Conservation (phyloP, 2,113 vertebrate species). For the Xenopus tropicalis region DNA sequence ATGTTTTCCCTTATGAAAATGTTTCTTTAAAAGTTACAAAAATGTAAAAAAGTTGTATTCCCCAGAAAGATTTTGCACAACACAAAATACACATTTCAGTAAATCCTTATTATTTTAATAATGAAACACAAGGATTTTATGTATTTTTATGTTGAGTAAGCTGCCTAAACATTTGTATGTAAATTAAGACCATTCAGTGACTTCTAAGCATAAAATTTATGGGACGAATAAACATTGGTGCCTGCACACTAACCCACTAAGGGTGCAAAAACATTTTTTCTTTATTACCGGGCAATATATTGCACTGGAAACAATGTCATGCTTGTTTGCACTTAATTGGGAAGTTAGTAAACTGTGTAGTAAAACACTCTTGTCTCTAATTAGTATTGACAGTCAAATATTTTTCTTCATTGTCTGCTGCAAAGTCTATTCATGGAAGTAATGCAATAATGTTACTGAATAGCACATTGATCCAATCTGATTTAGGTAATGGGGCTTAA, state of each 20-base stretch:
- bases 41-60: too few relatives aligned
- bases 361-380: slow-evolving; percentile 29
- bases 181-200: background rate
- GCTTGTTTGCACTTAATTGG: slow-evolving; percentile 23
- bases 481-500: slow-evolving; percentile 16
- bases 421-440: slow-evolving; percentile 1
- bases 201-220: slow-evolving; percentile 2
- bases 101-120: too few relatives aligned
- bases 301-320: slow-evolving; percentile 42
- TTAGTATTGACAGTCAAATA: slow-evolving; percentile 24
- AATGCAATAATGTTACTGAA: background rate
- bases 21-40: too few relatives aligned
- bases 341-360: slow-evolving; percentile 19
- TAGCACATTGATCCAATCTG: slow-evolving; percentile 15
- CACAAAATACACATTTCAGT: too few relatives aligned
- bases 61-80: too few relatives aligned
- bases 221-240: slow-evolving; percentile 20
- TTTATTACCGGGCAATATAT: slow-evolving; percentile 45
- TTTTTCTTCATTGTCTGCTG: slow-evolving; percentile 19
- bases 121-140: too few relatives aligned
- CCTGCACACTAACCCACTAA: slow-evolving; percentile 12
- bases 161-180: background rate
- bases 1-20: too few relatives aligned
- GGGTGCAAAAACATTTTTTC: background rate
- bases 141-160: too few relatives aligned